Conservation (phyloP, 23 tunicate genomes). For the Styela clava region DNA sequence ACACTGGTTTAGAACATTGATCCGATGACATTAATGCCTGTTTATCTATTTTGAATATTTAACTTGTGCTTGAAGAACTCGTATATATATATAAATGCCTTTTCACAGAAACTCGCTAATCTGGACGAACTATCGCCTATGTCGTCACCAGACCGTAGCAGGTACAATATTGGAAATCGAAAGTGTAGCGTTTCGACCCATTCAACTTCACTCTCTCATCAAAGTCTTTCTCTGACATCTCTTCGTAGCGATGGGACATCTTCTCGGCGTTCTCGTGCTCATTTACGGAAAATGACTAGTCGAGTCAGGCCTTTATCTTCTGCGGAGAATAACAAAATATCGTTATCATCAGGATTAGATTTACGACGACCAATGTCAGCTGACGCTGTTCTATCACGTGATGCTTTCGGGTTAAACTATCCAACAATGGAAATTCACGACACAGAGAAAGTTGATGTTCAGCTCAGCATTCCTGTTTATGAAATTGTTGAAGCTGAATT, state of each 20-base stretch:
- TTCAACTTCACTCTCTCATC: not conserved
- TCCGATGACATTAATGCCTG: too few species aligned
- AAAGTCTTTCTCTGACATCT: conserved; percentile 4
- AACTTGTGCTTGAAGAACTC: too few species aligned
- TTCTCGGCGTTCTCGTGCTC: not conserved
- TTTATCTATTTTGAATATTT: too few species aligned
- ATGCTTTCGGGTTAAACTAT: not conserved
- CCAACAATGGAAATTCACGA: too few species aligned
- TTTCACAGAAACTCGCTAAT: too few species aligned
- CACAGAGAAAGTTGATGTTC: too few species aligned
- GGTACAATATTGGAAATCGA: not conserved
- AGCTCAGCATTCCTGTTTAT: too few species aligned
- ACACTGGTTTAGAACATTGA: too few species aligned
- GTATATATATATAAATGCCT: too few species aligned
- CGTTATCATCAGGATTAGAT: not conserved
- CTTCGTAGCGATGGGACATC: not conserved
- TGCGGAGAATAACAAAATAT: not conserved
- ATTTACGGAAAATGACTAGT: not conserved
- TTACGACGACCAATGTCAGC: not conserved
- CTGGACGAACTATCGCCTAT: not conserved
- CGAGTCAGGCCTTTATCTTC: conserved; percentile 10
- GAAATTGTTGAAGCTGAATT: too few species aligned
- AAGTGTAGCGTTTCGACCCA: not conserved
- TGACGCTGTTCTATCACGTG: not conserved
- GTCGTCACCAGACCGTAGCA: not conserved